Evolutionary conservation across 1,140 invertebrate species (phyloP), one percentile per base, ranked within the genome.

Genomic region (Drosophila orena): DNA sequence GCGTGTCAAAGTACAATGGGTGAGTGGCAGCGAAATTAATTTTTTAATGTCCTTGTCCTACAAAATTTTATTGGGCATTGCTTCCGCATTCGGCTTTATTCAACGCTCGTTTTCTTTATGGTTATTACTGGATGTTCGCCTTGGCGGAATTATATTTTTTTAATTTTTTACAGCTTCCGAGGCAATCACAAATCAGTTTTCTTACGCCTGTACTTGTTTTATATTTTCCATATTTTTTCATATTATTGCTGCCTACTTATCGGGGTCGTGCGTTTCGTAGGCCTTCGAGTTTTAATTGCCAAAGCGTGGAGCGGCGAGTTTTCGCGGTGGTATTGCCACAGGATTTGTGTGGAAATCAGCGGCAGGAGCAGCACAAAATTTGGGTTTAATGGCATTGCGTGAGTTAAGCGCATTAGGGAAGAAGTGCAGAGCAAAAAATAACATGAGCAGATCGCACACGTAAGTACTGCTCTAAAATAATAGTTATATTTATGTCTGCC

Each of bases 241-340:
- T 53, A 58, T 77, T 73, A 58, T 42, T 20, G 20, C 10, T 71
- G 68, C 52, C 68, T 49, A 42, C 52, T 70, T 71, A 24, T 57
- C 15, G 68, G 68, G 68, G 52, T 40, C 68, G 64, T 4, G 43
- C 64, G 43, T 12, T 27, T 55, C 44, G 34, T 49, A 91, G 91
- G 90, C 91, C 81, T 91, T 91, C 84, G 90, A 91, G 66, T 91
- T 91, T 91, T 91, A 91, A 91, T 91, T 91, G 80, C 81, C 65
- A 46, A 42, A 61, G 72, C 62, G 66, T 65, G 77, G 72, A 84
- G 78, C 56, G 83, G 74, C 79, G 70, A 76, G 90, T 90, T 77
- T 81, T 81, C 54, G 75, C 53, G 60, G 43, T 55, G 60, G 64
- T 53, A 46, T 58, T 44, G 52, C 17, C 44, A 15, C 50, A 40